Conservation (phyloP, 2,888 invertebrate genomes). For the Falcaria lacertinaria region DNA sequence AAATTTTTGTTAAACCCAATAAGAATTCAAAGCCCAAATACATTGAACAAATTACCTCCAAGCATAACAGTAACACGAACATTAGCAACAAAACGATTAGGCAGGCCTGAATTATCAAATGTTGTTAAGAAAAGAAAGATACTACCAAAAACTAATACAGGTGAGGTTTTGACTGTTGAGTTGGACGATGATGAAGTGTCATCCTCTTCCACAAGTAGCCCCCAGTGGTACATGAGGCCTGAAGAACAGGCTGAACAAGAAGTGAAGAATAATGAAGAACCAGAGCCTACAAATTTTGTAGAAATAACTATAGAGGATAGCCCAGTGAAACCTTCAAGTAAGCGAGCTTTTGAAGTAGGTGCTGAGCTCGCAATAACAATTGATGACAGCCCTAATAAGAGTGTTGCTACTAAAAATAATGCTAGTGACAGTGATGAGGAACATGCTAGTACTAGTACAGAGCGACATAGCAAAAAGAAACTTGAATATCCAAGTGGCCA, state of each 20-base stretch:
- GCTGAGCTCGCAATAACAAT: slow-evolving; percentile 55
- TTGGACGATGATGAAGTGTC: slow-evolving; percentile 59
- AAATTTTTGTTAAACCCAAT: slow-evolving; percentile 20
- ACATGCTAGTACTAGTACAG: slow-evolving; percentile 15
- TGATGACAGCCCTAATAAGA: slow-evolving; percentile 65
- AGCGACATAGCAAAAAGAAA: slow-evolving; percentile 58
- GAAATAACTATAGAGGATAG: slow-evolving; percentile 73
- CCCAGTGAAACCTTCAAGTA: slow-evolving; percentile 51
- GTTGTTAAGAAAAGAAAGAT: slow-evolving; percentile 13
- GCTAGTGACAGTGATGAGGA: slow-evolving; percentile 37
- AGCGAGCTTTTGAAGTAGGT: slow-evolving; percentile 36
- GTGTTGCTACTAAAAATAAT: slow-evolving; percentile 12
- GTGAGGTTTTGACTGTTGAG: slow-evolving; percentile 49
- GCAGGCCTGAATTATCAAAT: neutral
- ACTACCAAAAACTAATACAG: slow-evolving; percentile 10
- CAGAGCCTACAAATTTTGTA: slow-evolving; percentile 38
- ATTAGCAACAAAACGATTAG: slow-evolving; percentile 2
- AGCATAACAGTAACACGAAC: slow-evolving; percentile 54
- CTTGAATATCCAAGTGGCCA: slow-evolving; percentile 46
- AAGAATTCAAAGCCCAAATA: slow-evolving; percentile 19
- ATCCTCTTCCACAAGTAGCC: slow-evolving; percentile 26
- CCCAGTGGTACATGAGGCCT: slow-evolving; percentile 67
- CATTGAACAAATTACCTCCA: slow-evolving; percentile 46
- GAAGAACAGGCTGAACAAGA: slow-evolving; percentile 47
- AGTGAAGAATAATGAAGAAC: slow-evolving; percentile 58